These are phyloP conservation scores for Leucoptera coffeella DNA, from an alignment of 2,888 invertebrate genomes.

Conservation along the genomic window DNA sequence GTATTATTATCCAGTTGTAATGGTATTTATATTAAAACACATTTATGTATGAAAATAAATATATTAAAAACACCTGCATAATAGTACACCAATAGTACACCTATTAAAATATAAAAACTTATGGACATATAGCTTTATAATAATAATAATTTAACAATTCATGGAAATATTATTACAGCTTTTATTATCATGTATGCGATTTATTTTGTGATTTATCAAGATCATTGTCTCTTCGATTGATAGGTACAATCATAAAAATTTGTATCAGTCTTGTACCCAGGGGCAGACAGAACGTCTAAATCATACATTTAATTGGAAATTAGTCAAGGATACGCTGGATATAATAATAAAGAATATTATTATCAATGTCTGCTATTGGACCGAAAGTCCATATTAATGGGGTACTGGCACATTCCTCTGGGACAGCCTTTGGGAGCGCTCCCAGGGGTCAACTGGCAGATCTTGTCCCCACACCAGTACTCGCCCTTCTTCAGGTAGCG, in stretches of 20 bases:
- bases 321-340: too few species aligned
- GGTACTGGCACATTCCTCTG: slow-evolving; percentile 24
- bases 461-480: slow-evolving; percentile 17
- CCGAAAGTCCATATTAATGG: slow-evolving; percentile 6
- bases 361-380: background rate
- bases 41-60: background rate
- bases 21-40: background rate
- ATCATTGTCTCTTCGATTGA: background rate
- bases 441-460: slow-evolving; percentile 20
- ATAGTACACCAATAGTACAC: too few species aligned
- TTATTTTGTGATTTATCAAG: background rate
- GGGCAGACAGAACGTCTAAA: background rate
- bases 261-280: background rate
- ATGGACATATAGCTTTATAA: background rate
- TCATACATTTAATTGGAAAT: background rate
- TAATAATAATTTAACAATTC: background rate
- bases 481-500: too few species aligned
- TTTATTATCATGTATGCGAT: background rate
- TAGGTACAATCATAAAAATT: too few species aligned
- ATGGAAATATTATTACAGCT: background rate
- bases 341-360: background rate
- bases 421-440: slow-evolving; percentile 17
- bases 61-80: too few species aligned
- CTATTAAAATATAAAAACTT: background rate
- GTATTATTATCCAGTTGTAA: background rate